These are phyloP conservation scores for Crotophaga sulcirostris DNA, from an alignment of 2,113 vertebrate species.

Conservation along the genomic window DNA sequence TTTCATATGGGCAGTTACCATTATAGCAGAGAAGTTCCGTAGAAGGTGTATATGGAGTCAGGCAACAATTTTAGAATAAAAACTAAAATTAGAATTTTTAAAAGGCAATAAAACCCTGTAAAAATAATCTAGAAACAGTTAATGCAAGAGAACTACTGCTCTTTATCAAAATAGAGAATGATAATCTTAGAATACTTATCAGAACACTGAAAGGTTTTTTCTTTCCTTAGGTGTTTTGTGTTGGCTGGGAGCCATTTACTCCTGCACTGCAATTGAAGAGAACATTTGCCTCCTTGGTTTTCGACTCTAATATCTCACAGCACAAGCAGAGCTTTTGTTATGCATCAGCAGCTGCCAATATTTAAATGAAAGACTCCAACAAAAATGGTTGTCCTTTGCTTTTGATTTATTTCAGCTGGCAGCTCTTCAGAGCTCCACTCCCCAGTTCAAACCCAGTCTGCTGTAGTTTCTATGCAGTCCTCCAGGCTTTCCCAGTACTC, in stretches of 20 bases:
- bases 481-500: background rate
- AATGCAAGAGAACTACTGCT: background rate
- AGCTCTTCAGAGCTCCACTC: slow-evolving; percentile 16
- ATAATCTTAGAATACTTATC: background rate
- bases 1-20: background rate
- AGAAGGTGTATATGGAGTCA: background rate
- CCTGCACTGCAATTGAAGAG: slow-evolving; percentile 30
- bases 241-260: slow-evolving; percentile 46
- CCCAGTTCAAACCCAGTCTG: background rate
- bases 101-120: background rate
- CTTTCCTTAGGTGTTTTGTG: slow-evolving; percentile 18
- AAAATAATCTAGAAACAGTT: background rate
- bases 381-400: slow-evolving; percentile 42
- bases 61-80: background rate
- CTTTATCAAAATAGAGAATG: background rate
- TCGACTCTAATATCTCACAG: slow-evolving; percentile 37
- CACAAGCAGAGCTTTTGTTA: slow-evolving; percentile 66
- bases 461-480: background rate
- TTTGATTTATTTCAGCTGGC: slow-evolving; percentile 50
- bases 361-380: slow-evolving; percentile 57
- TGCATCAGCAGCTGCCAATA: slow-evolving; percentile 65
- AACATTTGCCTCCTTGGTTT: slow-evolving; percentile 55
- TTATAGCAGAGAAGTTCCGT: background rate
- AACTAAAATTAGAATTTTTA: background rate
- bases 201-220: background rate